Percentiles rank a stretch among this genome's conserved stretches.
Conservation (phyloP, 30 jellyfish, hydroid and myxozoan genomes). For the Sanderia malayensis region DNA sequence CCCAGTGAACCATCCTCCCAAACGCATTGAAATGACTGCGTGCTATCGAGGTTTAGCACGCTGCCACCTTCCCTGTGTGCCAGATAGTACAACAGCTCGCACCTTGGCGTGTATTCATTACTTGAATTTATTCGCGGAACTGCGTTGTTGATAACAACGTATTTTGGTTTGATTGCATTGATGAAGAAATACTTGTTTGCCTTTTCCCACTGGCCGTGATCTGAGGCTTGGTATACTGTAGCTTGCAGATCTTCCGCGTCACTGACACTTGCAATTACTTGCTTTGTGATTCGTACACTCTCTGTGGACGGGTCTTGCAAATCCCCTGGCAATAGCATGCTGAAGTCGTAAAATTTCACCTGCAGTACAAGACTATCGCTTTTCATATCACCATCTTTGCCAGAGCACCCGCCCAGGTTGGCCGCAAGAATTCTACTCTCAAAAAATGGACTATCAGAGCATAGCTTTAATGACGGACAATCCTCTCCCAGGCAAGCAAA, state of each 20-base stretch:
- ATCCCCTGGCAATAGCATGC: slow-evolving; percentile 68
- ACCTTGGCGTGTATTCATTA: slow-evolving; percentile 34
- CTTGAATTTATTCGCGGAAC: slow-evolving; percentile 41
- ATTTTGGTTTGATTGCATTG: slow-evolving; percentile 53
- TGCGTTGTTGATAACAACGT: slow-evolving; percentile 56
- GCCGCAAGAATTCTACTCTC: slow-evolving; percentile 57
- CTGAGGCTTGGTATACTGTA: slow-evolving; percentile 57
- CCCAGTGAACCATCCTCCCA: slow-evolving; percentile 55
- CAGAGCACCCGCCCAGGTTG: slow-evolving; percentile 66
- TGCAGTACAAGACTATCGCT: slow-evolving; percentile 55
- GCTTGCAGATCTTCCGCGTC: slow-evolving; percentile 58
- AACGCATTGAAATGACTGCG: slow-evolving; percentile 64
- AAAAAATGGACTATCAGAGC: slow-evolving; percentile 48
- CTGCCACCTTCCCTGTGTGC: slow-evolving; percentile 53
- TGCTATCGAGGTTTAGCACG: slow-evolving; percentile 19
- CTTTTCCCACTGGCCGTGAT: slow-evolving; percentile 65
- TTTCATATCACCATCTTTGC: slow-evolving; percentile 22
- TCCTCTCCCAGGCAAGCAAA: slow-evolving; percentile 63
- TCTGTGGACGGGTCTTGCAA: slow-evolving; percentile 53
- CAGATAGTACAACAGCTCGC: slow-evolving; percentile 52
- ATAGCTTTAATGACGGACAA: slow-evolving; percentile 41
- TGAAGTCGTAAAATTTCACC: slow-evolving; percentile 44
- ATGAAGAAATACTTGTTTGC: slow-evolving; percentile 52
- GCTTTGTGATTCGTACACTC: slow-evolving; percentile 9
- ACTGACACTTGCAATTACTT: slow-evolving; percentile 22